These are phyloP conservation scores for Diacarnus erythraeanus DNA, from an alignment of 37 sponge, comb jelly and placozoan species.

Conservation along the genomic window DNA sequence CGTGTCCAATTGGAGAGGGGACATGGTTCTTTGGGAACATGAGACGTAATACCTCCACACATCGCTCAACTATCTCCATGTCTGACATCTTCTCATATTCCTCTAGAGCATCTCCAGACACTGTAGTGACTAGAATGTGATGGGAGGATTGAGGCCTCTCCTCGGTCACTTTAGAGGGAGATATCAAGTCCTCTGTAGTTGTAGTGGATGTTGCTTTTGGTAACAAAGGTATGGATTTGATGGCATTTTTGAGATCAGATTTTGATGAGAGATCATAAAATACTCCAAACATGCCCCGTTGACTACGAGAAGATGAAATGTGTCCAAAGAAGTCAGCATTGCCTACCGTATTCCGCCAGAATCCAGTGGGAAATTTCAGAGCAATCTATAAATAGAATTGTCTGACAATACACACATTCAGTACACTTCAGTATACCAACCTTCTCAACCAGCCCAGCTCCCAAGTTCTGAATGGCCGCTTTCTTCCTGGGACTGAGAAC, in stretches of 20 bases:
- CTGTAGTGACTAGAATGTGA: constrained; percentile 68
- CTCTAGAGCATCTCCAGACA: constrained; percentile 72
- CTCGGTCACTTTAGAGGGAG: neutral
- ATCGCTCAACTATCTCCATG: constrained; percentile 40
- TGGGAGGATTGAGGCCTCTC: neutral
- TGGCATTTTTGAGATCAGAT: neutral
- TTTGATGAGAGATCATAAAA: constrained; percentile 77
- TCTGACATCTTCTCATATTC: constrained; percentile 46
- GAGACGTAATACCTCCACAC: constrained; percentile 48
- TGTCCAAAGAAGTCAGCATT: constrained; percentile 89
- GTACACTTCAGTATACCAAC: constrained; percentile 1
- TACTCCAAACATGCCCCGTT: constrained; percentile 80
- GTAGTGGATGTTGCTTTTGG: neutral
- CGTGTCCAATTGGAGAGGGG: constrained; percentile 42
- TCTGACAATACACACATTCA: neutral
- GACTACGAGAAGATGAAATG: constrained; percentile 26
- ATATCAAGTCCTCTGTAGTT: neutral
- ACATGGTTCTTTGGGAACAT: constrained; percentile 78
- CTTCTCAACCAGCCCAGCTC: constrained; percentile 89
- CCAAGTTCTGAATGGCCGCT: constrained; percentile 68
- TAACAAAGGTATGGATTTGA: too few relatives aligned
- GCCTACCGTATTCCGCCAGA: constrained; percentile 72
- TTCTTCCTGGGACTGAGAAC: constrained; percentile 68
- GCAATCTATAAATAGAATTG: too few relatives aligned
- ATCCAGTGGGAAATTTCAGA: constrained; percentile 67